These are phyloP conservation scores for Glaucopsyche alexis DNA, from an alignment of 2,888 invertebrate species.

Conservation along the genomic window DNA sequence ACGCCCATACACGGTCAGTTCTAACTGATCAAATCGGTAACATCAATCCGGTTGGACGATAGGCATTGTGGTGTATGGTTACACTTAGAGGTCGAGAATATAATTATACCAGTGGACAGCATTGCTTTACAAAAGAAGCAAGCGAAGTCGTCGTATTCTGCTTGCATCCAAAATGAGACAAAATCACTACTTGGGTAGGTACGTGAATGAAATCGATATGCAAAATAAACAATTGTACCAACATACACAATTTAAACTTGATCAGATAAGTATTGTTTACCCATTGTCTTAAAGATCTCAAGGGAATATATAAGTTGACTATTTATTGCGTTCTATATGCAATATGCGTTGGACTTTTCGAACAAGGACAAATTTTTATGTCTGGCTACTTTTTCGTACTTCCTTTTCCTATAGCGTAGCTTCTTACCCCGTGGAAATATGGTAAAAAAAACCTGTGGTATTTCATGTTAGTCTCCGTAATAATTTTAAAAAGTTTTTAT, in stretches of 20 bases:
- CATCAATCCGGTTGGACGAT: too few relatives aligned
- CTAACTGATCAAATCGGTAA: too few relatives aligned
- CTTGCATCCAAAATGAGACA: background rate
- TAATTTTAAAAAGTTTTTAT: too few relatives aligned
- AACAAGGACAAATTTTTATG: background rate
- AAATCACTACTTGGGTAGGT: background rate
- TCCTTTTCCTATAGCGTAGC: too few relatives aligned
- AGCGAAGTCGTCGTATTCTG: background rate
- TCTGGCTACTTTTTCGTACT: too few relatives aligned
- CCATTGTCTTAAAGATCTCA: background rate
- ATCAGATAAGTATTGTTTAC: background rate
- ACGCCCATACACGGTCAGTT: too few relatives aligned
- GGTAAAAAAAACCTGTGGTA: too few relatives aligned
- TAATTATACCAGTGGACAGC: too few relatives aligned
- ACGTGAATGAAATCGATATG: background rate
- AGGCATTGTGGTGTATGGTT: too few relatives aligned
- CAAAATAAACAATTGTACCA: background rate
- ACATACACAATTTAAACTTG: background rate
- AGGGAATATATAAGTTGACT: background rate
- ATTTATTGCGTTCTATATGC: background rate
- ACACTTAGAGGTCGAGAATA: too few relatives aligned
- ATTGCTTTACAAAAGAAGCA: background rate
- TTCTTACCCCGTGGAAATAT: too few relatives aligned
- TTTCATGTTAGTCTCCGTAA: too few relatives aligned
- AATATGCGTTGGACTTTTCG: conserved; percentile 3